Evolutionary conservation across 2,113 vertebrate species (phyloP), one percentile per base, ranked within the genome.

Genomic region (Chloebia gouldiae): DNA sequence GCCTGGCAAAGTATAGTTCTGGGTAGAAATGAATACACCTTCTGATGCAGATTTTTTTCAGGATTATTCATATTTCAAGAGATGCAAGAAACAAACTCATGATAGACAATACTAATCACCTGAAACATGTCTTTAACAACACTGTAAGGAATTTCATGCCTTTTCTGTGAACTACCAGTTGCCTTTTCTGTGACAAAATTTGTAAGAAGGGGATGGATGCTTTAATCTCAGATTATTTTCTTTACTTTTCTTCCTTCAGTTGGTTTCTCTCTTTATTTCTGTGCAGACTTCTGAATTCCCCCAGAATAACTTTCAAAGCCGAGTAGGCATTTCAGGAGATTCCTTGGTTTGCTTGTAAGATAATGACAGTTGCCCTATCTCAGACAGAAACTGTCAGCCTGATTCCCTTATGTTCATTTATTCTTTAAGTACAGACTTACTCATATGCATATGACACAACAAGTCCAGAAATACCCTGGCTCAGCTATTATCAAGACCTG

Each of bases 291-390:
- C 49, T 72, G 45, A 82, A 77, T 72, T 88, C 15, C 45, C 37
- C 50, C 25, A 28, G 84, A 91, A 92, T 77, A 50, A 83, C 33
- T 95, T 92, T 92, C 50, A 83, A 96, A 95, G 59, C 20, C 25
- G 45, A 15, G 5, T 33, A 92, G 28, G 39, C 39, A 86, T 77
- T 88, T 88, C 45, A 77, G 18, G 22, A 73, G 4, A 59, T 17
- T 56, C 61, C 80, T 77, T 76, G 33, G 33, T 49, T 90, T 88
- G 40, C 25, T n/a, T 75, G 51, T 27, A 57, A 10, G 23, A 31
- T 51, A 81, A 68, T 50, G 30, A 49, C 42, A 86, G 76, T 50
- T 88, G 83, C 37, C 21, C 23, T 80, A 21, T 69, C 82, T 88
- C 64, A 95, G 64, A 61, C 20, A 69, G 57, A 76, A 92, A 27